Evolutionary conservation across 2,888 invertebrate genomes (phyloP).

Genomic region (Cantharis flavilabris): DNA sequence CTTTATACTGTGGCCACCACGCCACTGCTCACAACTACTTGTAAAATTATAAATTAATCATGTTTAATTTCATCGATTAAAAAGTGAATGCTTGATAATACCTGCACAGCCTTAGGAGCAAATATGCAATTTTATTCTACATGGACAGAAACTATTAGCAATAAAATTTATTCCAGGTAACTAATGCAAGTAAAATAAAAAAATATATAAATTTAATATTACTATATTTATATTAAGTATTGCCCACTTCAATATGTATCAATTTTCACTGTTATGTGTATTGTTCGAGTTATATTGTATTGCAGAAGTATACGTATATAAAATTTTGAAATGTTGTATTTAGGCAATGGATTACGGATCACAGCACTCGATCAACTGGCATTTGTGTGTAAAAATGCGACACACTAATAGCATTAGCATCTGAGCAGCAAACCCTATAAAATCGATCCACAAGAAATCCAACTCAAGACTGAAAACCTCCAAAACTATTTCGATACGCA

Average conservation of each 20-base stretch:
- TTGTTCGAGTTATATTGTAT: background rate
- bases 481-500: slow-evolving; percentile 34
- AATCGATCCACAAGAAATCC: slow-evolving; percentile 46
- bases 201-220: background rate
- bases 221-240: too few species aligned
- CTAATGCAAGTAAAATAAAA: background rate
- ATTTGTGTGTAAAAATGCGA: slow-evolving; percentile 38
- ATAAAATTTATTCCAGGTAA: too few species aligned
- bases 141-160: too few species aligned
- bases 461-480: slow-evolving; percentile 44
- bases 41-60: background rate
- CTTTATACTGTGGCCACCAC: background rate
- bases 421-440: slow-evolving; percentile 39
- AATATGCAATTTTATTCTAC: background rate
- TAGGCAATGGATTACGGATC: slow-evolving; percentile 22
- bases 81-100: background rate
- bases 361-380: slow-evolving; percentile 39
- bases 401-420: slow-evolving; percentile 46
- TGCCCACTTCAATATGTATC: background rate
- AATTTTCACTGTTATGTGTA: background rate
- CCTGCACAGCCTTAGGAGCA: background rate
- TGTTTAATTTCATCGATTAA: background rate
- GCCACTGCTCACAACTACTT: background rate
- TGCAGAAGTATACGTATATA: background rate
- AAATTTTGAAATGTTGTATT: slow-evolving; percentile 23